These are phyloP conservation scores for Eurosta solidaginis DNA, from an alignment of 1,140 invertebrate genomes.

Conservation along the genomic window DNA sequence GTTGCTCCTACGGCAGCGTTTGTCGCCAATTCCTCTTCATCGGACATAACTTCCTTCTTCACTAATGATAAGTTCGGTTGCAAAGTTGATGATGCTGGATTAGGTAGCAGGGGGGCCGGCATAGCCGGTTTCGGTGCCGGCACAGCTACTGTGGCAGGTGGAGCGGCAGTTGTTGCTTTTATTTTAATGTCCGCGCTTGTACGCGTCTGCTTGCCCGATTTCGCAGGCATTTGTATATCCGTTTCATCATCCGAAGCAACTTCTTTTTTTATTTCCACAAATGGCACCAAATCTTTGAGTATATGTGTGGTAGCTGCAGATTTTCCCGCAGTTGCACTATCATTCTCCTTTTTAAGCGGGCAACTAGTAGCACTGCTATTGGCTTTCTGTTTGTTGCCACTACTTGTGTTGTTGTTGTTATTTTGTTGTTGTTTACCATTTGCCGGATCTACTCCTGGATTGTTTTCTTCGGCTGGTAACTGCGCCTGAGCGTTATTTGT, in stretches of 20 bases:
- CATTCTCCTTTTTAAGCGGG: neutral
- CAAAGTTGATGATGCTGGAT: neutral
- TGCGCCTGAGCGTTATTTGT: neutral
- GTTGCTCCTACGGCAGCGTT: neutral
- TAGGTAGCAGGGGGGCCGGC: neutral
- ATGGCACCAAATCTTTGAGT: conserved; percentile 37
- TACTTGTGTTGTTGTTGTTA: neutral
- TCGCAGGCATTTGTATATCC: neutral
- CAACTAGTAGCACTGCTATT: too few relatives aligned
- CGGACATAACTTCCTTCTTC: conserved; percentile 34
- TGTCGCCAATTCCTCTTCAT: conserved; percentile 17
- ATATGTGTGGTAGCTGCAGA: conserved; percentile 31
- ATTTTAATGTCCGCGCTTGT: neutral
- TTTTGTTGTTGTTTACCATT: neutral
- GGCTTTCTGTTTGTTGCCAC: too few relatives aligned
- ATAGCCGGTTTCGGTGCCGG: neutral
- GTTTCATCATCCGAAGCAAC: conserved; percentile 33
- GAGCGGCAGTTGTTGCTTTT: neutral
- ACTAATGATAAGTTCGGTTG: neutral
- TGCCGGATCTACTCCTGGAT: neutral
- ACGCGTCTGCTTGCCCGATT: neutral
- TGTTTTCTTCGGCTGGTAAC: neutral
- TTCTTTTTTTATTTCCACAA: conserved; percentile 47
- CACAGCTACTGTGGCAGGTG: neutral
- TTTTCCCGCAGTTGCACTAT: neutral